phyloP scores from a whole-genome alignment of 64 coral and sea anemone species.

The Orbicella faveolata region DNA sequence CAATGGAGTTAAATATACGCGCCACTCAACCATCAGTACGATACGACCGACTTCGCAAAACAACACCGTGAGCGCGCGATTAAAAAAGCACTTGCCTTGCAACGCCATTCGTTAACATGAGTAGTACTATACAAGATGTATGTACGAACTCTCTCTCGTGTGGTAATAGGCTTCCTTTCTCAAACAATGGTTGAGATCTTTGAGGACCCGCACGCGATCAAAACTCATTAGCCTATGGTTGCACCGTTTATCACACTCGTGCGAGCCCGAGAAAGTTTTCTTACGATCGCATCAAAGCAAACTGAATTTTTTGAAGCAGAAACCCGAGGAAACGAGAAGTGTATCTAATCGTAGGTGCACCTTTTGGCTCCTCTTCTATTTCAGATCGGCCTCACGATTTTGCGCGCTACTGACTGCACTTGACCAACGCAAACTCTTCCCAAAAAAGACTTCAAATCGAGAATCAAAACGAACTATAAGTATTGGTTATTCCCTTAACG shows the following conservation, averaged over 20 bases:
- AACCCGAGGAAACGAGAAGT: background rate
- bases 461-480: background rate
- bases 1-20: background rate
- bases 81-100: background rate
- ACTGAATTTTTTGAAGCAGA: background rate
- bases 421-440: background rate
- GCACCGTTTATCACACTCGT: background rate
- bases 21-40: background rate
- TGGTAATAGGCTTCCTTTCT: background rate
- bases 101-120: background rate
- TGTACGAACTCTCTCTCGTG: background rate
- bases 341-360: background rate
- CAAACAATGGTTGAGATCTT: conserved; percentile 11
- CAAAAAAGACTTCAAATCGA: background rate
- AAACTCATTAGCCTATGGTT: background rate
- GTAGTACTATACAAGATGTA: background rate
- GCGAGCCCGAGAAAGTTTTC: background rate
- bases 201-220: background rate
- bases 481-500: background rate
- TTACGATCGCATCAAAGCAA: background rate
- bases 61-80: background rate
- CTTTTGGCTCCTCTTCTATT: background rate
- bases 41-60: background rate
- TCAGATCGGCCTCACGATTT: background rate
- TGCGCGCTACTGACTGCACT: too few relatives aligned